Percentiles rank a stretch among this genome's conserved stretches.
Conservation (phyloP, 2,888 invertebrate species). For the Synanthedon andrenaeformis region DNA sequence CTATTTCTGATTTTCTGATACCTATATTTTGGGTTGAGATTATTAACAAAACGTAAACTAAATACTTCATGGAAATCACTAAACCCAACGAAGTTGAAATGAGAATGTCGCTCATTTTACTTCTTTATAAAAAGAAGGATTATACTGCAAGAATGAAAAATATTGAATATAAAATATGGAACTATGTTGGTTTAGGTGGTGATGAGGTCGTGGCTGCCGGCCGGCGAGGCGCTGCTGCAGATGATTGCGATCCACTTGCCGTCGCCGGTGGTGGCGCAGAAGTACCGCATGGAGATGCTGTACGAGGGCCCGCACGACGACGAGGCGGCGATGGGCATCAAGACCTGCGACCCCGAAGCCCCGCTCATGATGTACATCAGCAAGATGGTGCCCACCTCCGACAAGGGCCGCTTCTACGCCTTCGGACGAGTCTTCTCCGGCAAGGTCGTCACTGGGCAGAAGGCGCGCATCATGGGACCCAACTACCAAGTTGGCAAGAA, state of each 20-base stretch:
- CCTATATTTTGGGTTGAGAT: no score
- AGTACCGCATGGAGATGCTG: constrained; percentile 99
- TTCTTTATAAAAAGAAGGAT: no score
- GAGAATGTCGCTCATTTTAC: no score
- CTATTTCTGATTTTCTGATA: no score
- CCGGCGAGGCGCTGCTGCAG: constrained; percentile 99
- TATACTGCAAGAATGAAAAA: no score
- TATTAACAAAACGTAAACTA: no score
- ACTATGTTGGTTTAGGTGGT: constrained; percentile 86
- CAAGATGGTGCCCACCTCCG: constrained; percentile 99
- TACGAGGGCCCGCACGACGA: constrained; percentile 99
- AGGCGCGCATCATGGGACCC: constrained; percentile 99
- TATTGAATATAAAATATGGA: no score
- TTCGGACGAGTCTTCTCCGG: constrained; percentile 99
- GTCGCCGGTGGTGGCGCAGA: constrained; percentile 98
- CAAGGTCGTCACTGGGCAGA: constrained; percentile 89
- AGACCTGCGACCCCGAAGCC: constrained; percentile 94
- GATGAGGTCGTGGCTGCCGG: constrained; percentile 99
- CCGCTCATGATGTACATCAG: constrained; percentile 99
- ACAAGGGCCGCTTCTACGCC: constrained; percentile 99
- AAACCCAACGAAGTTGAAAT: no score
- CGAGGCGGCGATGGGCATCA: constrained; percentile 91
- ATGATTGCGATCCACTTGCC: constrained; percentile 99
- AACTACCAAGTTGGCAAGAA: constrained; percentile 98
- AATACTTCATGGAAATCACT: no score